Evolutionary conservation across 2,888 invertebrate species (phyloP).

Genomic region (Steinernema scapterisci): DNA sequence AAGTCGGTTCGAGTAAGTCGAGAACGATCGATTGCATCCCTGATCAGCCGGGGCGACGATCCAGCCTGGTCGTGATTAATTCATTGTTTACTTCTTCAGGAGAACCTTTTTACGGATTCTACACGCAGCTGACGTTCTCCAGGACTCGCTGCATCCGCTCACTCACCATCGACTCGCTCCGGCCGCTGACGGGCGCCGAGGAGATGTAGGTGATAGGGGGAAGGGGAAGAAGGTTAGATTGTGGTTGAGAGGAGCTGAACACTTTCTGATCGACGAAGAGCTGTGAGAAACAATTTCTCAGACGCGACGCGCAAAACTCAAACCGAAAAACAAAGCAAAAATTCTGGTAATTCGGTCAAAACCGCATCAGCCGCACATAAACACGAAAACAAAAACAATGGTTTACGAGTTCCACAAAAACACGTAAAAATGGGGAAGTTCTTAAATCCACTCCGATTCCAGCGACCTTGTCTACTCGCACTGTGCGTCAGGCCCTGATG

Average conservation of each 20-base stretch:
- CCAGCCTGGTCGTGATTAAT: not conserved
- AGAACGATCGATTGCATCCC: conserved; percentile 3
- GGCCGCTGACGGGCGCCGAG: conserved; percentile 22
- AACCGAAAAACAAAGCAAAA: too few relatives aligned
- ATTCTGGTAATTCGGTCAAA: too few relatives aligned
- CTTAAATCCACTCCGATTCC: not conserved
- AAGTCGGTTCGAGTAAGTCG: conserved; percentile 9
- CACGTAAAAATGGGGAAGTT: too few relatives aligned
- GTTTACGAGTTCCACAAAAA: too few relatives aligned
- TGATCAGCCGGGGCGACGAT: not conserved
- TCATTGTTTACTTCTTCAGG: conserved; percentile 10
- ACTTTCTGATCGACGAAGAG: not conserved
- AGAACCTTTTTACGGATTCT: conserved; percentile 25
- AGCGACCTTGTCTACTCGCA: conserved; percentile 7
- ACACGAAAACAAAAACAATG: too few relatives aligned
- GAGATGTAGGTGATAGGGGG: conserved; percentile 11
- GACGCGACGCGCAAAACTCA: too few relatives aligned
- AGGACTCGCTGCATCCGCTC: conserved; percentile 15
- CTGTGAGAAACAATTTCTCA: not conserved
- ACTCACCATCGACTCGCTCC: conserved; percentile 28
- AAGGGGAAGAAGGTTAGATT: not conserved
- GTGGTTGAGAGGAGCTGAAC: not conserved
- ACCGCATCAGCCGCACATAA: too few relatives aligned
- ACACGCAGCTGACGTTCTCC: conserved; percentile 25
- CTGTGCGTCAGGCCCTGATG: not conserved